phyloP scores from a whole-genome alignment of 2,113 vertebrate species.

The Sinocyclocheilus rhinocerous region DNA sequence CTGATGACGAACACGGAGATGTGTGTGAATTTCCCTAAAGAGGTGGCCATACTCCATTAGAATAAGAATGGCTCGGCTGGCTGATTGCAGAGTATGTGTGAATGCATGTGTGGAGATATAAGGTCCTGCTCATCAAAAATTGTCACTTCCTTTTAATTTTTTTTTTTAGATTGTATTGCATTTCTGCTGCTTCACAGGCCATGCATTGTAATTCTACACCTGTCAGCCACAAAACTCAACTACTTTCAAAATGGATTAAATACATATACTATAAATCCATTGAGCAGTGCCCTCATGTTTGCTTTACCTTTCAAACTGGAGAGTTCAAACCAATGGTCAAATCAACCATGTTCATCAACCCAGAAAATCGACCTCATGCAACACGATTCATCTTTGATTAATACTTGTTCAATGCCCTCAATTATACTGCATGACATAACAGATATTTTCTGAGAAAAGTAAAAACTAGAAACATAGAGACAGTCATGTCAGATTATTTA shows the following conservation, averaged over 20 bases:
- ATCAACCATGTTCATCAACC: neutral
- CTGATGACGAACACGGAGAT: slow-evolving; percentile 10
- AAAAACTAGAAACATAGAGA: neutral
- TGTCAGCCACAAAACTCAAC: neutral
- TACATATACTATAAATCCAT: neutral
- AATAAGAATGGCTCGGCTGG: slow-evolving; percentile 2
- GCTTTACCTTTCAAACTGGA: neutral
- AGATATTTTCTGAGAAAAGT: neutral
- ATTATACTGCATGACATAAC: neutral
- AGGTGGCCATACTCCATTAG: slow-evolving; percentile 14
- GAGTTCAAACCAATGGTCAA: neutral
- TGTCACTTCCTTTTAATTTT: neutral
- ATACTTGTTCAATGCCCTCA: neutral
- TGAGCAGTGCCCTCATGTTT: neutral
- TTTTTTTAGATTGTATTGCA: neutral
- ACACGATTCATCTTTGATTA: neutral
- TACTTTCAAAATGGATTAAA: neutral
- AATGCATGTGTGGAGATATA: neutral
- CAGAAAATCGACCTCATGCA: neutral
- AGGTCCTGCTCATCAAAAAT: neutral
- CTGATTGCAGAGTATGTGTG: neutral
- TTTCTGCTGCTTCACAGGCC: neutral
- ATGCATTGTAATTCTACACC: neutral
- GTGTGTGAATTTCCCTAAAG: slow-evolving; percentile 26
- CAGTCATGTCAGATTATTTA: neutral